Evolutionary conservation across 2,797 vertebrate genomes (phyloP), one percentile per base, ranked within the genome.

Genomic region (Chelidonichthys spinosus): DNA sequence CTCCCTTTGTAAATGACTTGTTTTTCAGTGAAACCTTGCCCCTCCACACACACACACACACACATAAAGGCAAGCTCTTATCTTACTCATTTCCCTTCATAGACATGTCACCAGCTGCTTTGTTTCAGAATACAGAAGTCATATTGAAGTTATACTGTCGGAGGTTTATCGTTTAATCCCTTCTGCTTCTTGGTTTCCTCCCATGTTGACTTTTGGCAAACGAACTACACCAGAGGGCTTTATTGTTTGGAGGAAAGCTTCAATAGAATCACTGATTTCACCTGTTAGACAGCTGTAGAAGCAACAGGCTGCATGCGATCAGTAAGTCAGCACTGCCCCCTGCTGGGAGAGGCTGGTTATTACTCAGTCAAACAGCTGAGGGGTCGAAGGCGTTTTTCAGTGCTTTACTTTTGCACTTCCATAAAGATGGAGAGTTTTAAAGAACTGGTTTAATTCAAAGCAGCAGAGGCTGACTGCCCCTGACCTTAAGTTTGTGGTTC

Each of bases 331-430:
- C 78, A 50, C 78, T 74, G 72, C 85, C 88, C 85, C 78, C 93
- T 94, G 74, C 82, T 93, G 94, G 85, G 52, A 0, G 7, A 55
- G 6, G 14, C 17, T 7, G 43, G 55, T 74, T 54, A 76, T 74
- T 69, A 70, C 76, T 35, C 11, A 50, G n/a, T n/a, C n/a, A n/a
- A n/a, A n/a, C n/a, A n/a, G n/a, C n/a, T n/a, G n/a, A n/a, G n/a
- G n/a, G n/a, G n/a, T n/a, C n/a, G n/a, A n/a, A n/a, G n/a, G n/a
- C n/a, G n/a, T n/a, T n/a, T 50, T 58, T 33, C 36, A 37, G 25
- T 17, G 0, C 4, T 53, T 60, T 44, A 37, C 18, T 61, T 3
- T 53, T 32, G 10, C 37, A 33, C 14, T 75, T 54, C 14, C 11
- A 37, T 25, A 43, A 39, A 52, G 36, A 14, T 13, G 4, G 2